A percentile compares a stretch with the other conserved stretches of the same genome.
phyloP scores from a whole-genome alignment of 2,797 vertebrate genomes.

The Notamacropus eugenii region DNA sequence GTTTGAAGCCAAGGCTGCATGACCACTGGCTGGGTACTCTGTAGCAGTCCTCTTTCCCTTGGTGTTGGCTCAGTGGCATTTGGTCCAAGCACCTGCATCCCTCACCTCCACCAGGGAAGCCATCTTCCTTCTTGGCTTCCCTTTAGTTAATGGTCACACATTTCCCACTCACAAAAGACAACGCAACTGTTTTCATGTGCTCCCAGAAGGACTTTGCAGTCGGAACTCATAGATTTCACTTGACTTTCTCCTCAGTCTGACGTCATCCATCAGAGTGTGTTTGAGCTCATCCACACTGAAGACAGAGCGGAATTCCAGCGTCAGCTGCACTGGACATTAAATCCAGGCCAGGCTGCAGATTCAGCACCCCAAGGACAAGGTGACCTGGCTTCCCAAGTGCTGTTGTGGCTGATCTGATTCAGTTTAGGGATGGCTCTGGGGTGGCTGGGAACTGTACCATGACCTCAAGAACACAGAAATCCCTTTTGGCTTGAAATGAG shows the following conservation, averaged over 20 bases:
- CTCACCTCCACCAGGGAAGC: background rate
- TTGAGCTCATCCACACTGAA: constrained; percentile 91
- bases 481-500: background rate
- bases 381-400: constrained; percentile 70
- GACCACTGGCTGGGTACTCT: too few relatives aligned
- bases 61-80: background rate
- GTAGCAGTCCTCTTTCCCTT: background rate
- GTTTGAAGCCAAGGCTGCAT: background rate
- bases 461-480: background rate
- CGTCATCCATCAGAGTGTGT: constrained; percentile 92
- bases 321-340: constrained; percentile 91
- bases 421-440: background rate
- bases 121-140: background rate
- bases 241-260: constrained; percentile 86
- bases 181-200: rapidly evolving
- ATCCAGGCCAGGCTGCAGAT: constrained; percentile 82
- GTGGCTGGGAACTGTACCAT: rapidly evolving
- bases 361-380: constrained; percentile 83
- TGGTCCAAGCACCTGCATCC: background rate
- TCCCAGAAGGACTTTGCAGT: background rate
- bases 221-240: background rate
- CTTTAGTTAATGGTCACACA: background rate
- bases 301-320: constrained; percentile 90
- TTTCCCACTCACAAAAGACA: too few relatives aligned
- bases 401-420: background rate